Evolutionary conservation across 2,888 invertebrate species (phyloP), one percentile per base, ranked within the genome.

Genomic region (Eledona agricola): DNA sequence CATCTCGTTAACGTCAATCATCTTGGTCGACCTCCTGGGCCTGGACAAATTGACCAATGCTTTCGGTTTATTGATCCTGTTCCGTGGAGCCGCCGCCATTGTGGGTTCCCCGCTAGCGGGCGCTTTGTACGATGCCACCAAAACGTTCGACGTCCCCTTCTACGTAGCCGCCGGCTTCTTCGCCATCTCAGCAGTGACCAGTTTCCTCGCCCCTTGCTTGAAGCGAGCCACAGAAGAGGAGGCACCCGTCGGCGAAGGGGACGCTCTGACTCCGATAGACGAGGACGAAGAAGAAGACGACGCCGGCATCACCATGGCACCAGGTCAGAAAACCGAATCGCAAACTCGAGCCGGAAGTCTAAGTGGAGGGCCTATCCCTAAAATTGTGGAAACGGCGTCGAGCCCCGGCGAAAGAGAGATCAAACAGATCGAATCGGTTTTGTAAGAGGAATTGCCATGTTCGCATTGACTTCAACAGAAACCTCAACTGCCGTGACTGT

Each of bases 1-100:
- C 79, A 96, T 99, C 71, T 96, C 97, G 4, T 81, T 99, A 51
- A 98, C 98, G 25, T 98, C 98, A 34, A 97, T 98, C 72, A 96
- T 98, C 72, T 83, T 99, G 57, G 96, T 97, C 63, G 97, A 99
- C 76, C 82, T 98, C 20, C 83, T 99, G 32, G 98, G 98, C 1
- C 80, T 99, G 72, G 96, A 97, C 73, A 92, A 92, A 74, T 79
- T 99, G 63, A 98, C 98, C 31, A 98, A 95, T 76, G 96, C 97
- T 31, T 99, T 98, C 78, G 98, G 98, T 5, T 82, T 98, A 57
- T 82, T 99, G 46, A 96, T 97, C 67, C 79, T 99, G 63, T 95
- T 96, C 81, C 88, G 98, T 72, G 99, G 98, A 34, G 89, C 91
- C 22, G 95, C 98, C 2, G 92, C 95, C 9, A 90, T 96, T 38